A percentile compares a stretch with the other conserved stretches of the same genome.
These are phyloP conservation scores for Exocentrus adspersus DNA, from an alignment of 2,888 invertebrate species.

Conservation along the genomic window DNA sequence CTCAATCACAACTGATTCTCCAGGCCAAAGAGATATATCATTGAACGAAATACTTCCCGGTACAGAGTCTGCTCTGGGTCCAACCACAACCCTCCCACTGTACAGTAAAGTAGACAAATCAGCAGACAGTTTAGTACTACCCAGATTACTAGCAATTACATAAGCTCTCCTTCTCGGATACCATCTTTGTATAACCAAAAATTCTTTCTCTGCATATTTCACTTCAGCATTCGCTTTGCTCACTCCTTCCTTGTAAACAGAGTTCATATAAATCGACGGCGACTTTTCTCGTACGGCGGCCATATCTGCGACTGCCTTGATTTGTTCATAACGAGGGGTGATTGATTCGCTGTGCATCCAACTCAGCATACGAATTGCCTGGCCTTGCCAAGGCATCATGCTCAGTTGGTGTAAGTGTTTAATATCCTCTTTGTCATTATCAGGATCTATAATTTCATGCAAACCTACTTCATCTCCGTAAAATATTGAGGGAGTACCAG, in stretches of 20 bases:
- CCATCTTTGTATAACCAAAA: constrained; percentile 79
- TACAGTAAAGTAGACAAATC: constrained; percentile 82
- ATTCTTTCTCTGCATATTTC: constrained; percentile 70
- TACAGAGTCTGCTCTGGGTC: constrained; percentile 61
- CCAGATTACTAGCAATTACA: constrained; percentile 80
- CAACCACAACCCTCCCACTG: constrained; percentile 73
- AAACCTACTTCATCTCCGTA: constrained; percentile 92
- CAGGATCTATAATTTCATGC: constrained; percentile 68
- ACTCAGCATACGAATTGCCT: constrained; percentile 67
- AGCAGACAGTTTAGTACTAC: constrained; percentile 68
- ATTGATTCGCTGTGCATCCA: constrained; percentile 73
- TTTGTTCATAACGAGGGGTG: constrained; percentile 65
- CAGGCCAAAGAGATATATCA: constrained; percentile 67
- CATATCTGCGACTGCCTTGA: constrained; percentile 70
- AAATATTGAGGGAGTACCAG: constrained; percentile 87
- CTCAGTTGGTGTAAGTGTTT: constrained; percentile 74
- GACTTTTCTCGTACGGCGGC: constrained; percentile 70
- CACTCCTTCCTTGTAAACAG: constrained; percentile 73
- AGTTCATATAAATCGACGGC: constrained; percentile 79
- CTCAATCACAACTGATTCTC: constrained; percentile 72
- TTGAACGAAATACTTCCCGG: constrained; percentile 67
- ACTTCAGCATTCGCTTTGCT: constrained; percentile 75
- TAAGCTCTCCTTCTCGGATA: constrained; percentile 82
- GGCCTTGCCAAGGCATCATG: constrained; percentile 73
- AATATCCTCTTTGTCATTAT: constrained; percentile 69